Conservation (phyloP, 2,888 invertebrate genomes). For the Philhelius pedissequus region DNA sequence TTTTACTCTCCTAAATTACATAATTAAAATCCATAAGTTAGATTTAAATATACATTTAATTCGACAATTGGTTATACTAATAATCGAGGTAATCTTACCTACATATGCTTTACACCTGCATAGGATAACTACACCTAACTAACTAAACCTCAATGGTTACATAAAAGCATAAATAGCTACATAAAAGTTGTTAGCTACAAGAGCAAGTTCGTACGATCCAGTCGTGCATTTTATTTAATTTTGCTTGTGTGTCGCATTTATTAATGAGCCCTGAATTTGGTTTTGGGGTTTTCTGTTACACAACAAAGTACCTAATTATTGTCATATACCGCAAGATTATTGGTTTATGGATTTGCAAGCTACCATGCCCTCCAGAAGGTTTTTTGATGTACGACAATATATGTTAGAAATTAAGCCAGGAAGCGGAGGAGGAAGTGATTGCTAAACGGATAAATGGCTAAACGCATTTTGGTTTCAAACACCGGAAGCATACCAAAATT, state of each 20-base stretch:
- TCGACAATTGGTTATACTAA: too few species aligned
- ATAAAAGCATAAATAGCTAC: too few species aligned
- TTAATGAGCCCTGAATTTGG: conserved; percentile 37
- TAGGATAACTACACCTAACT: too few species aligned
- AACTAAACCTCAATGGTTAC: too few species aligned
- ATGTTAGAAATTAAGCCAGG: not conserved
- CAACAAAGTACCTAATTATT: conserved; percentile 44
- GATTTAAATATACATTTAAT: too few species aligned
- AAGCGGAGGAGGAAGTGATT: not conserved
- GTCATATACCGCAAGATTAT: conserved; percentile 50
- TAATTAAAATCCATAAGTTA: too few species aligned
- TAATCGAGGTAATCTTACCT: too few species aligned
- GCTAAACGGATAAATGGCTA: not conserved
- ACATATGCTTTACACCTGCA: too few species aligned
- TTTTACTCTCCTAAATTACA: too few species aligned
- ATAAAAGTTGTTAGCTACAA: not conserved
- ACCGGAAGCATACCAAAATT: conserved; percentile 19
- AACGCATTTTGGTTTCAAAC: not conserved
- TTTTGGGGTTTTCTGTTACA: conserved; percentile 44
- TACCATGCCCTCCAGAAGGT: not conserved
- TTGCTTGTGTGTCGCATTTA: not conserved
- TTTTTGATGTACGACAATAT: not conserved
- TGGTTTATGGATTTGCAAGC: not conserved
- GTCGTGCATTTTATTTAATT: not conserved
- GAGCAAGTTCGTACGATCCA: too few species aligned